phyloP scores from a whole-genome alignment of 2,888 invertebrate species.

The Aphrophora alni region DNA sequence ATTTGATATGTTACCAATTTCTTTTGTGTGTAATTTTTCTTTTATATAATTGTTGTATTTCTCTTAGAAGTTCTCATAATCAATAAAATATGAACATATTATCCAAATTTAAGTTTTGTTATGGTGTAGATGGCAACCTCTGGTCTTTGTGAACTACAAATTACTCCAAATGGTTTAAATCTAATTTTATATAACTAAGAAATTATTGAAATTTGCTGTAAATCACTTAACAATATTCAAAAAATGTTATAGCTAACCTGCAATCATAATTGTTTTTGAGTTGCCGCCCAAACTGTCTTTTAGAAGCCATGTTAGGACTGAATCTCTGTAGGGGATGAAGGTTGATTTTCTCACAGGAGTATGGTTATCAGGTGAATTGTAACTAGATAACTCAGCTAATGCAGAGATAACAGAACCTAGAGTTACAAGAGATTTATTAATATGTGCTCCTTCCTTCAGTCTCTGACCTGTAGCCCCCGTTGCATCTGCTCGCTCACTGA shows the following conservation, averaged over 20 bases:
- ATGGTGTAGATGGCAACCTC: no score
- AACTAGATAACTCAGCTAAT: conserved; percentile 70
- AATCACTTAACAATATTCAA: no score
- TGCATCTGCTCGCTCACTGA: conserved; percentile 84
- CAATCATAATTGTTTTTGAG: conserved; percentile 92
- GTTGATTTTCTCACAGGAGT: conserved; percentile 56
- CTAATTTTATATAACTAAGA: no score
- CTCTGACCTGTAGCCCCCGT: conserved; percentile 91
- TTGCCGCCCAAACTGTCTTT: conserved; percentile 90
- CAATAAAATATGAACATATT: no score
- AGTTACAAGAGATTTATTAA: conserved; percentile 89
- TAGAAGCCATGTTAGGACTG: conserved; percentile 85
- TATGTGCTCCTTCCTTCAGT: conserved; percentile 88
- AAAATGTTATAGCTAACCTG: conserved; percentile 62
- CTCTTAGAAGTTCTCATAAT: no score
- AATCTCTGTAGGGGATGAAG: conserved; percentile 88
- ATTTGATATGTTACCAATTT: no score
- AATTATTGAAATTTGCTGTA: no score
- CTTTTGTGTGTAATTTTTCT: no score
- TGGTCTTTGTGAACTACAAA: no score
- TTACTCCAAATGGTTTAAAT: no score
- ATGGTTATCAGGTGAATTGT: conserved; percentile 44
- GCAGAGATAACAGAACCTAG: conserved; percentile 88
- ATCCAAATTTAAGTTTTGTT: no score
- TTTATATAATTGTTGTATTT: no score